A percentile compares a stretch with the other conserved stretches of the same genome.
phyloP scores from a whole-genome alignment of 64 coral and sea anemone species.

The Acropora tenuis region DNA sequence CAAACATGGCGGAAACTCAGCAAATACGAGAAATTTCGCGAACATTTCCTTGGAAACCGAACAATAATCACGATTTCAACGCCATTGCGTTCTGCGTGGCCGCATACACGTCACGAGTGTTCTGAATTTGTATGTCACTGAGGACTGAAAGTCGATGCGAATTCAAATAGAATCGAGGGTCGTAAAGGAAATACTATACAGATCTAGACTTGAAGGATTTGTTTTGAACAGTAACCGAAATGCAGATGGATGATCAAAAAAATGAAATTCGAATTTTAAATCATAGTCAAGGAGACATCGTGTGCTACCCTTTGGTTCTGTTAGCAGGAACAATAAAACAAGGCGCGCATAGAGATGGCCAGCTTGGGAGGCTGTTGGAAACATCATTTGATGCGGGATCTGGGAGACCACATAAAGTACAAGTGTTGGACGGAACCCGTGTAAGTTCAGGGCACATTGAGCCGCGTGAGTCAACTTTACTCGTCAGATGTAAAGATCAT shows the following conservation, averaged over 20 bases:
- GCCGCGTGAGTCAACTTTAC: background rate
- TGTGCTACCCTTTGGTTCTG: slow-evolving; percentile 79
- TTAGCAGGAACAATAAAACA: slow-evolving; percentile 58
- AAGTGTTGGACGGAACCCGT: background rate
- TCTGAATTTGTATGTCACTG: background rate
- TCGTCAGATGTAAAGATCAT: slow-evolving; percentile 1
- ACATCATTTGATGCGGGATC: slow-evolving; percentile 2
- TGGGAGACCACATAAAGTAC: background rate
- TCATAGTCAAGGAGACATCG: slow-evolving; percentile 55
- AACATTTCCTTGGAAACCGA: slow-evolving; percentile 29
- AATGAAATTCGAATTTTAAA: slow-evolving; percentile 66
- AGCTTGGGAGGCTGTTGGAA: background rate
- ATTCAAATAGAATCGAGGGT: too few relatives aligned
- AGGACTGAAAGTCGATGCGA: background rate
- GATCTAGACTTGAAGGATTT: too few relatives aligned
- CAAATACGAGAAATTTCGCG: background rate
- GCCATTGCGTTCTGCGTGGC: background rate
- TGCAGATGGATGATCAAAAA: background rate
- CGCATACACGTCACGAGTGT: slow-evolving; percentile 45
- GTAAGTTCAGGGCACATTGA: background rate
- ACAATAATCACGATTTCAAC: background rate
- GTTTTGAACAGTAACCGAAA: background rate
- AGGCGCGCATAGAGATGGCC: background rate
- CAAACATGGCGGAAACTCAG: slow-evolving; percentile 25
- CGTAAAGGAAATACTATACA: too few relatives aligned